Conservation (phyloP, 2,888 invertebrate species). For the Eumerus sabulonum region DNA sequence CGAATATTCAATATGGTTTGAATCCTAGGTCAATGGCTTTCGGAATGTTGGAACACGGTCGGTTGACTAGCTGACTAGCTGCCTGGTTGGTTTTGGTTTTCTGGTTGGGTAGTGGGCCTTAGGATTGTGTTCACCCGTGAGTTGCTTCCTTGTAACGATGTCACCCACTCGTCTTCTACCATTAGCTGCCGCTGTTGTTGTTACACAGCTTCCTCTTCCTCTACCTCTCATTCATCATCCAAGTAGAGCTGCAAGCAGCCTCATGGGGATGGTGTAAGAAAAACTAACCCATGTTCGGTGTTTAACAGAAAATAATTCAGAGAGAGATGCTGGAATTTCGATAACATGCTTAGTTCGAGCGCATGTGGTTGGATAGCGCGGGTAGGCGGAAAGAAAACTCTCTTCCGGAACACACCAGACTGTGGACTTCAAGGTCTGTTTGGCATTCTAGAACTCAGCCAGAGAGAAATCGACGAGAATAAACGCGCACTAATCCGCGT, state of each 20-base stretch:
- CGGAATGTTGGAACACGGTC: conserved; percentile 36
- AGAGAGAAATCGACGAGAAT: not conserved
- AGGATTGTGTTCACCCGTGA: not conserved
- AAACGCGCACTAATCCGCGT: too few relatives aligned
- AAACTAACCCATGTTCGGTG: conserved; percentile 36
- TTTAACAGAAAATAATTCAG: conserved; percentile 63
- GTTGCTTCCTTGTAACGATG: conserved; percentile 59
- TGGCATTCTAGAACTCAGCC: conserved; percentile 53
- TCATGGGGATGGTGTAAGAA: too few relatives aligned
- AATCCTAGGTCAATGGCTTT: conserved; percentile 56
- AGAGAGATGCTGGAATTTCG: conserved; percentile 57
- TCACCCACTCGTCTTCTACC: conserved; percentile 61
- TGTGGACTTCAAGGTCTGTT: conserved; percentile 63
- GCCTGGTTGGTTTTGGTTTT: not conserved
- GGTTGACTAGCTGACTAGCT: conserved; percentile 14
- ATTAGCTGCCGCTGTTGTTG: conserved; percentile 6
- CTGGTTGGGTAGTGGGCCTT: too few relatives aligned
- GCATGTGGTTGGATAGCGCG: conserved; percentile 52
- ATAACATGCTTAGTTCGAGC: conserved; percentile 61
- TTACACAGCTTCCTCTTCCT: not conserved
- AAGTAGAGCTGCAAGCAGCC: conserved; percentile 15
- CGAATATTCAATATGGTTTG: conserved; percentile 63
- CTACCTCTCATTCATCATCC: too few relatives aligned
- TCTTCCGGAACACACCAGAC: conserved; percentile 52
- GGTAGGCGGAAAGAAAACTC: conserved; percentile 22